Conservation (phyloP, 2,797 vertebrate genomes). For the Euthynnus affinis region DNA sequence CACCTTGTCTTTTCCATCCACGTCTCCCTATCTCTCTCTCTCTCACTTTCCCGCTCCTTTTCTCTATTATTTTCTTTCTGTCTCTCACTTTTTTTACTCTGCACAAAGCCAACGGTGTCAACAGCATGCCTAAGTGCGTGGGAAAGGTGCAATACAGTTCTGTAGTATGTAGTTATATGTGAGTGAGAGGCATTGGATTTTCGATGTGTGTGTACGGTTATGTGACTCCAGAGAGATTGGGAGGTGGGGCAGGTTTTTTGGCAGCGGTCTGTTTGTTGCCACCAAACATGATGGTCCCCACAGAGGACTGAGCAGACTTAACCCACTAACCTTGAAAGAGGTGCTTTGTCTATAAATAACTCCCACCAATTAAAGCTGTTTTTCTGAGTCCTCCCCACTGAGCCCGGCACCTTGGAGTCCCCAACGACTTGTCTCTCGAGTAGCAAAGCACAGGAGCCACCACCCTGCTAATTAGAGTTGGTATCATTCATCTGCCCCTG, state of each 20-base stretch:
- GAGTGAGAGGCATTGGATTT: constrained; percentile 31
- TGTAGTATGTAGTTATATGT: constrained; percentile 21
- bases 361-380: constrained; percentile 87
- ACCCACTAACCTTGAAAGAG: constrained; percentile 85
- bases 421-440: constrained; percentile 77
- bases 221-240: constrained; percentile 48
- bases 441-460: constrained; percentile 74
- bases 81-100: constrained; percentile 43
- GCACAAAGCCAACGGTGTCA: constrained; percentile 62
- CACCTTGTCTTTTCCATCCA: constrained; percentile 71
- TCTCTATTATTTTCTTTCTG: constrained; percentile 55
- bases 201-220: constrained; percentile 27
- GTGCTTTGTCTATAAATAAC: constrained; percentile 85
- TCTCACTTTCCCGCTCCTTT: constrained; percentile 45
- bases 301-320: constrained; percentile 80
- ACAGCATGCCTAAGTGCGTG: constrained; percentile 58
- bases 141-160: constrained; percentile 42
- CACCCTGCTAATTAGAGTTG: constrained; percentile 83
- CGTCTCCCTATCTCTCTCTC: constrained; percentile 42
- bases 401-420: constrained; percentile 76
- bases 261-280: constrained; percentile 69
- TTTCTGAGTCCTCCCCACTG: constrained; percentile 83
- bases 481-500: constrained; percentile 80
- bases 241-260: constrained; percentile 58
- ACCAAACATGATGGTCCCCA: constrained; percentile 72